Evolutionary conservation across 2,113 vertebrate species (phyloP), one percentile per base, ranked within the genome.

Genomic region (Lophura nycthemera): DNA sequence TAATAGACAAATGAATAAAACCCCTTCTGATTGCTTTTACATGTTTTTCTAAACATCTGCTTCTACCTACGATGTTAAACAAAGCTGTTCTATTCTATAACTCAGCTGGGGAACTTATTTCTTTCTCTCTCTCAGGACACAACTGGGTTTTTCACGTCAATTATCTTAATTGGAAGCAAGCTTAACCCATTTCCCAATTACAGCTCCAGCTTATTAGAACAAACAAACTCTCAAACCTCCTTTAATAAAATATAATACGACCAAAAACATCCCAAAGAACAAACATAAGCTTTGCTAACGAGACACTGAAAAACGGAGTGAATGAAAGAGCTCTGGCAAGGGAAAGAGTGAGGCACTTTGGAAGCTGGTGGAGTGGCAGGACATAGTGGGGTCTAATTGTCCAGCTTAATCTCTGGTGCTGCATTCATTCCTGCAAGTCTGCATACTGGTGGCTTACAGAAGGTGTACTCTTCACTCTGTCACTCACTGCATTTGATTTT

Each of bases 141-240:
- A 96, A 93, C 93, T 95, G 89, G 79, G 83, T 86, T 97, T 92
- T 97, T 85, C 95, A 97, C n/a, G 47, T 97, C 96, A 97, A 97
- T 97, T 98, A 97, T 94, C 94, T 96, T 97, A 98, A 97, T 97
- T 97, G 96, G 96, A 97, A 97, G 91, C 92, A 97, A 94, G 94
- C 82, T 95, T 95, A 96, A 96, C 93, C 89, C 88, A 93, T 96
- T 96, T 97, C 92, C 96, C 96, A 97, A 96, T 97, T 97, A 97
- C 87, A 97, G 89, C 60, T 96, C 73, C 88, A 92, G 86, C 95
- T 95, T 96, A 94, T 94, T 97, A 96, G 89, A 97, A 96, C 54
- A 97, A 96, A 93, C 74, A 92, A 88, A 91, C 36, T 76, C 92
- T 83, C 85, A 95, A 94, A 79, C 30, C 60, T 95, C 34, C 52